phyloP scores from a whole-genome alignment of 1,140 invertebrate species.

The Holotrichia oblita region DNA sequence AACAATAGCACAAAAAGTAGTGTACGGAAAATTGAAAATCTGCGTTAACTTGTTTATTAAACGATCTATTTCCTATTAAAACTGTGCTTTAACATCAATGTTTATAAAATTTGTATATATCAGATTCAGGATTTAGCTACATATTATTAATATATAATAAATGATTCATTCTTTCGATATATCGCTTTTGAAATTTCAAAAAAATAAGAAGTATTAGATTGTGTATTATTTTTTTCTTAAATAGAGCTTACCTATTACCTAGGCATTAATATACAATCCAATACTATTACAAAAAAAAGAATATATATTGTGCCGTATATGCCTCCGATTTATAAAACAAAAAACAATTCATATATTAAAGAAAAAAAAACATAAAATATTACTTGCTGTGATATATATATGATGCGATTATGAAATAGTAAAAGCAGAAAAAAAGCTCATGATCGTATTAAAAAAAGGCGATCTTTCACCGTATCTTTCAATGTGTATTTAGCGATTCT shows the following conservation, averaged over 20 bases:
- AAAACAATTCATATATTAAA: background rate
- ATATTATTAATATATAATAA: too few species aligned
- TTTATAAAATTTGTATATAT: background rate
- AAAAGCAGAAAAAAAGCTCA: constrained; percentile 15
- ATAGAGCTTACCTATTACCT: background rate
- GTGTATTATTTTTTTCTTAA: background rate
- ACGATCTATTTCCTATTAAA: background rate
- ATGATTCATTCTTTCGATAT: too few species aligned
- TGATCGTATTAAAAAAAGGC: constrained; percentile 8
- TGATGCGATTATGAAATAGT: constrained; percentile 14
- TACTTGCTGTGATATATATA: constrained; percentile 50
- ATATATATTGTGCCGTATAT: background rate
- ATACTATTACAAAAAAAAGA: too few species aligned
- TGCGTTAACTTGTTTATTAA: background rate
- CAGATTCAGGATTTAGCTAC: too few species aligned
- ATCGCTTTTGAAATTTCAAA: constrained; percentile 26
- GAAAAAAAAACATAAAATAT: constrained; percentile 25
- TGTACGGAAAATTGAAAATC: background rate
- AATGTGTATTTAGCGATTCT: background rate
- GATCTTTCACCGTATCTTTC: background rate
- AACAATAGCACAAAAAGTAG: background rate
- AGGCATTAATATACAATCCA: background rate
- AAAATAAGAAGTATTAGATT: background rate
- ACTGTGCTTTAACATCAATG: background rate
- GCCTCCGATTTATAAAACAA: constrained; percentile 12